A percentile compares a stretch with the other conserved stretches of the same genome.
Evolutionary conservation across 2,888 invertebrate species (phyloP).

Genomic region (Eupithecia tripunctaria): DNA sequence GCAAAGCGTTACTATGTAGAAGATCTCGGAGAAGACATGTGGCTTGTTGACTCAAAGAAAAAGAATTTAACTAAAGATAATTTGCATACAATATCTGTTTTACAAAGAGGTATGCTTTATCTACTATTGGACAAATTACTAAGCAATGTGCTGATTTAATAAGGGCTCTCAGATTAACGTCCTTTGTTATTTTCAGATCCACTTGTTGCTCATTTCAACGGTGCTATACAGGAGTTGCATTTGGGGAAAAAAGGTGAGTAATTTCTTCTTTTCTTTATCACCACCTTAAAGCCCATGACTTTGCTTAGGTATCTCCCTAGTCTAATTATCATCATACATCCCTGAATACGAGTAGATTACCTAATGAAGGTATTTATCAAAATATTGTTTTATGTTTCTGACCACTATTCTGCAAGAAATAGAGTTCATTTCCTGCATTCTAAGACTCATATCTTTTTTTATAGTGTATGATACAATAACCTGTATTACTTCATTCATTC

Average conservation of each 20-base stretch:
- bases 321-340: background rate
- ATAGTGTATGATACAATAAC: background rate
- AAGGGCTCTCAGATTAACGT: background rate
- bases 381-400: background rate
- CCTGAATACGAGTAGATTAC: background rate
- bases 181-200: slow-evolving; percentile 61
- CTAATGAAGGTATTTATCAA: background rate
- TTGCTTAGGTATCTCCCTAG: background rate
- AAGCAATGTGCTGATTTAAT: background rate
- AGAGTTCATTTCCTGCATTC: background rate
- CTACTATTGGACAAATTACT: background rate
- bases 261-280: background rate
- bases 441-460: background rate
- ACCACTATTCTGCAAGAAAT: background rate
- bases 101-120: slow-evolving; percentile 63
- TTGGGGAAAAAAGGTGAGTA: slow-evolving; percentile 69
- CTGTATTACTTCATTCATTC: slow-evolving; percentile 5
- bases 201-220: slow-evolving; percentile 75
- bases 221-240: slow-evolving; percentile 64
- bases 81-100: slow-evolving; percentile 44
- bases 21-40: slow-evolving; percentile 72
- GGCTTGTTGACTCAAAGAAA: slow-evolving; percentile 73
- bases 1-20: slow-evolving; percentile 70
- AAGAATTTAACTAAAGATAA: slow-evolving; percentile 56
- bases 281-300: background rate